Conservation (phyloP, 2,888 invertebrate genomes). For the Nycteola revayana region DNA sequence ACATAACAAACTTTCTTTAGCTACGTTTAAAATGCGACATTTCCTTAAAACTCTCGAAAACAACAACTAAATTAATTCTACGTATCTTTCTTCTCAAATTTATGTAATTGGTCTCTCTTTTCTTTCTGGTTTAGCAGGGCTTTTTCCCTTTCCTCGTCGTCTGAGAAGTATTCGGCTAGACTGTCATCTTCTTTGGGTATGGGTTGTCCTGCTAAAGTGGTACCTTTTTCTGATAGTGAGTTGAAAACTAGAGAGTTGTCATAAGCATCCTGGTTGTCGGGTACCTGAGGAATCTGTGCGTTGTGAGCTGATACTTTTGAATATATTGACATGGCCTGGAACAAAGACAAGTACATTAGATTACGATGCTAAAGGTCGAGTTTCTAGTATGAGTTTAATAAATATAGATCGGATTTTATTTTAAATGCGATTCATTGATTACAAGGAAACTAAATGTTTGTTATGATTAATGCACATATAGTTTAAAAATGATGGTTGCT, state of each 20-base stretch:
- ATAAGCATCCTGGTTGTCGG: constrained; percentile 43
- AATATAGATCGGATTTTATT: no score
- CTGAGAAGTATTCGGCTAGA: constrained; percentile 73
- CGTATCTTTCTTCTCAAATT: constrained; percentile 60
- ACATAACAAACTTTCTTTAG: constrained; percentile 16
- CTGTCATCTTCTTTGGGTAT: constrained; percentile 54
- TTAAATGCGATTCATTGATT: no score
- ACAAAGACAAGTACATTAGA: constrained; percentile 24
- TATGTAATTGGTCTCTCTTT: constrained; percentile 54
- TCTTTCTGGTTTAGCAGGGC: constrained; percentile 61
- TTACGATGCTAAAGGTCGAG: no score
- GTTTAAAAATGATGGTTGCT: no score
- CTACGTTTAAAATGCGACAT: constrained; percentile 24
- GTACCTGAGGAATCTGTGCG: constrained; percentile 35
- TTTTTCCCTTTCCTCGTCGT: constrained; percentile 75
- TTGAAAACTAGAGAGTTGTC: constrained; percentile 59
- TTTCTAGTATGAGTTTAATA: no score
- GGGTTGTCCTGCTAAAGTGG: constrained; percentile 58
- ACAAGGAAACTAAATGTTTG: no score
- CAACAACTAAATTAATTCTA: constrained; percentile 33
- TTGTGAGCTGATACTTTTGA: constrained; percentile 76
- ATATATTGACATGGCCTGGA: constrained; percentile 84
- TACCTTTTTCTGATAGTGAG: constrained; percentile 55
- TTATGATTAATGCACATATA: no score
- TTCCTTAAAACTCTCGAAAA: constrained; percentile 13